Evolutionary conservation across 2,797 vertebrate genomes (phyloP).

Genomic region (Hypotaenidia okinawae): DNA sequence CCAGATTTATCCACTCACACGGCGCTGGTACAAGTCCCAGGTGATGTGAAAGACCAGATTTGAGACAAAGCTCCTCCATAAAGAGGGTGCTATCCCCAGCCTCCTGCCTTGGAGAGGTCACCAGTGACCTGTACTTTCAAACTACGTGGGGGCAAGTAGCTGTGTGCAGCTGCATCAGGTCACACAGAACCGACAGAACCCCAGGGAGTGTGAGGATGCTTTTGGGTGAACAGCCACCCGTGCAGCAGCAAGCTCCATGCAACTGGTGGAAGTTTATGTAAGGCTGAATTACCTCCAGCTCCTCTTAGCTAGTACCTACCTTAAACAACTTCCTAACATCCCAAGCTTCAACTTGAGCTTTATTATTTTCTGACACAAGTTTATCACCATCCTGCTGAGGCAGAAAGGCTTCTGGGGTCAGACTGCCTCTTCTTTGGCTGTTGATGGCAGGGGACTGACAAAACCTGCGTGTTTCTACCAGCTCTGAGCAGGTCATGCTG

Average conservation of each 20-base stretch:
- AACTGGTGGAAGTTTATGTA: background rate
- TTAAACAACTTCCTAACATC: background rate
- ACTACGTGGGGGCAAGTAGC: background rate
- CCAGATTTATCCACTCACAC: background rate
- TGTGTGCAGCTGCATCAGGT: background rate
- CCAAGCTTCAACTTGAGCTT: background rate
- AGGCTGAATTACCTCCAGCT: background rate
- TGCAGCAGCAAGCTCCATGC: background rate
- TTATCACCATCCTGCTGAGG: background rate
- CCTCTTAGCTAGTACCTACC: background rate
- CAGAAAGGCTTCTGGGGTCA: background rate
- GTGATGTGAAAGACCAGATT: background rate
- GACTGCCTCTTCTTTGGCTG: background rate
- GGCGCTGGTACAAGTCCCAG: background rate
- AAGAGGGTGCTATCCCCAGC: background rate
- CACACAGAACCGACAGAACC: background rate
- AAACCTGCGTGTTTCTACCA: background rate
- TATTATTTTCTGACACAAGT: background rate
- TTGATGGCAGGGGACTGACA: background rate
- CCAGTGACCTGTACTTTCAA: background rate
- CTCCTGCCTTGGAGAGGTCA: too few relatives aligned
- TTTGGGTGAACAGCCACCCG: background rate
- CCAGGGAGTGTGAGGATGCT: rapidly evolving
- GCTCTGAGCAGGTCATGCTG: background rate
- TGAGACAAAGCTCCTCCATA: background rate